Evolutionary conservation across 2,113 vertebrate genomes (phyloP).

Genomic region (Chaetodon trifascialis): DNA sequence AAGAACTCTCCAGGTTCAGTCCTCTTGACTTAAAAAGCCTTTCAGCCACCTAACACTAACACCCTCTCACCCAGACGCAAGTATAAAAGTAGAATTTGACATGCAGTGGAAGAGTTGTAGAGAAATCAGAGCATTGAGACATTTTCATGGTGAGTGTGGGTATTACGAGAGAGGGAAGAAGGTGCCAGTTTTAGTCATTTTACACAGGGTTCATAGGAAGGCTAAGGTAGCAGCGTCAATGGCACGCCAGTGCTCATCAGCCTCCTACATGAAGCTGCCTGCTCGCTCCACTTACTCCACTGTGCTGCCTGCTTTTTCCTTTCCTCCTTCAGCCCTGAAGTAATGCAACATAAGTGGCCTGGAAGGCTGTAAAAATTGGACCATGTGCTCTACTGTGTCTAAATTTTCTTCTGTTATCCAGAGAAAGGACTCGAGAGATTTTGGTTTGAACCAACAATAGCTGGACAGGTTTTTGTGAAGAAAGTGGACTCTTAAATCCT

Average conservation of each 20-base stretch:
- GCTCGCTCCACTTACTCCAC: conserved; percentile 31
- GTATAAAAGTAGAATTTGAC: conserved; percentile 10
- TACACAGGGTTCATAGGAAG: conserved; percentile 48
- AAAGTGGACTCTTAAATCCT: no score
- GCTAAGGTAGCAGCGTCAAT: conserved; percentile 16
- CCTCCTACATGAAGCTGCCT: conserved; percentile 34
- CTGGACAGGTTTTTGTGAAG: not conserved
- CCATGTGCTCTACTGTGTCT: conserved; percentile 11
- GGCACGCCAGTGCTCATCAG: conserved; percentile 34
- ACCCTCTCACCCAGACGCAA: not conserved
- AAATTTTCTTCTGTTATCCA: not conserved
- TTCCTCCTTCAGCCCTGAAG: conserved; percentile 20
- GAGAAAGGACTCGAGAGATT: not conserved
- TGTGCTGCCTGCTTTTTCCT: not conserved
- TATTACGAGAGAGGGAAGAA: conserved; percentile 19
- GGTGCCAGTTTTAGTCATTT: conserved; percentile 46
- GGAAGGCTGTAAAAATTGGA: conserved; percentile 17
- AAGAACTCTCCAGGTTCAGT: conserved; percentile 4
- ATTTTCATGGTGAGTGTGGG: not conserved
- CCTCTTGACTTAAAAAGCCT: conserved; percentile 21
- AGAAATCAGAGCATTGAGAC: conserved; percentile 25
- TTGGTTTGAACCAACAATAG: not conserved
- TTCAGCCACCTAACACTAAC: conserved; percentile 4
- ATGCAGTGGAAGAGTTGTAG: conserved; percentile 2
- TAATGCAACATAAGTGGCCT: conserved; percentile 44